Base-by-base conservation (phyloP, 2,113 vertebrate species). In the Onychorhynchus coronatus region DNA sequence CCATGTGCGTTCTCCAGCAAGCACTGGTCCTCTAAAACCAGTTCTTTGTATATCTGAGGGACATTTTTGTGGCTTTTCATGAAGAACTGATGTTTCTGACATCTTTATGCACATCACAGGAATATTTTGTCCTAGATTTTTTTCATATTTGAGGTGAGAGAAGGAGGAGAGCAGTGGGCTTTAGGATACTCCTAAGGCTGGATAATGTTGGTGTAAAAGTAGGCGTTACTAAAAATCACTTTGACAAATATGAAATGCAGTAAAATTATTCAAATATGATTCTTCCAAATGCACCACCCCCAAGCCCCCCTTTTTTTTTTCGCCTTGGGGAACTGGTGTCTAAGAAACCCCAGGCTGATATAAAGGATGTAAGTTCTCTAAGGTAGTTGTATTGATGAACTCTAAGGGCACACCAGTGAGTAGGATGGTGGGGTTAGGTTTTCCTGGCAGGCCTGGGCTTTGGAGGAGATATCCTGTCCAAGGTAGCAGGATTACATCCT, bases 401-500 rank as follows among this genome's bases (percentile, higher is more conserved):
- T 33, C 14, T 21, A 23, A 82, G n/a, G 63, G 14, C 23, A 14
- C 25, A 12, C 14, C 59, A 65, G 19, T 1, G 2, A 68, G 33
- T 16, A 55, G 31, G 22, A 14, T 24, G 23, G 13, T 19, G 11
- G 30, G 2, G 9, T 17, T 35, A 31, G 39, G 21, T 73, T 91
- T 87, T 52, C 35, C 53, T 59, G 44, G 42, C 56, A 67, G 23
- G 50, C 50, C 19, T 82, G 67, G 42, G 27, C 52, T 62, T 39
- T 6, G 1, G 42, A 21, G n/a, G 42, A 82, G n/a, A 13, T 14
- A 4, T 11, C 23, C 1, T 1, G 1, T 30, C 33, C 41, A 8
- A 47, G 37, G 78, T 3, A 8, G 44, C n/a, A 71, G 59, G 56
- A 67, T 5, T 3, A 11, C 1, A 1, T 42, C 27, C 15, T 71